Conservation (phyloP, 2,797 vertebrate species). For the Neomorphus geoffroyi region DNA sequence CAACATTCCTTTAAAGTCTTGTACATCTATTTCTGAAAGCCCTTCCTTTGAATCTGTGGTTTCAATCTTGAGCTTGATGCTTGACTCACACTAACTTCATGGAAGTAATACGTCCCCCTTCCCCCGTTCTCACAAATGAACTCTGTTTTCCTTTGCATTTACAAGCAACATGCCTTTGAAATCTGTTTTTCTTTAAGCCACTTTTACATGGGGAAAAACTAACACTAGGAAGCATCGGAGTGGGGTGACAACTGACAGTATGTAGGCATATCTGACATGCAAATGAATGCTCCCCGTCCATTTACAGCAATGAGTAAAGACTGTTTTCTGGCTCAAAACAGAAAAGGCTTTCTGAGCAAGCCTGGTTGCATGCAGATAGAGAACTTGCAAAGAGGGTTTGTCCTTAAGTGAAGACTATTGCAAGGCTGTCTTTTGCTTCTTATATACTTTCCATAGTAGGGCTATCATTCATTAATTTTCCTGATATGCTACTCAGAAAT, state of each 20-base stretch:
- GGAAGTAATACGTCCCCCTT: background rate
- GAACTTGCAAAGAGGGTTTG: background rate
- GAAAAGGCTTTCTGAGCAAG: background rate
- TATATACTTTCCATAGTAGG: background rate
- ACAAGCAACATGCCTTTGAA: slow-evolving; percentile 25
- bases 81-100: background rate
- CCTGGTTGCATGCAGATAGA: background rate
- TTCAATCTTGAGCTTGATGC: background rate
- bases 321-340: slow-evolving; percentile 8
- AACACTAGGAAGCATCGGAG: slow-evolving; percentile 10
- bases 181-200: slow-evolving; percentile 25
- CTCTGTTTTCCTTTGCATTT: slow-evolving; percentile 8
- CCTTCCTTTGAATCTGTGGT: background rate
- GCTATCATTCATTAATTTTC: background rate
- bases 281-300: slow-evolving; percentile 34
- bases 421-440: background rate
- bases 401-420: background rate
- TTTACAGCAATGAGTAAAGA: slow-evolving; percentile 39
- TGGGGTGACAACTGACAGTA: slow-evolving; percentile 52
- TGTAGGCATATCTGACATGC: slow-evolving; percentile 44
- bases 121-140: background rate
- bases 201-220: slow-evolving; percentile 25
- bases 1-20: background rate
- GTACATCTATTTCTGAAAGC: background rate
- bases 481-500: background rate